Percentiles rank a stretch among this genome's conserved stretches.
Evolutionary conservation across 2,113 vertebrate genomes (phyloP).

Genomic region (Hemiscyllium ocellatum): DNA sequence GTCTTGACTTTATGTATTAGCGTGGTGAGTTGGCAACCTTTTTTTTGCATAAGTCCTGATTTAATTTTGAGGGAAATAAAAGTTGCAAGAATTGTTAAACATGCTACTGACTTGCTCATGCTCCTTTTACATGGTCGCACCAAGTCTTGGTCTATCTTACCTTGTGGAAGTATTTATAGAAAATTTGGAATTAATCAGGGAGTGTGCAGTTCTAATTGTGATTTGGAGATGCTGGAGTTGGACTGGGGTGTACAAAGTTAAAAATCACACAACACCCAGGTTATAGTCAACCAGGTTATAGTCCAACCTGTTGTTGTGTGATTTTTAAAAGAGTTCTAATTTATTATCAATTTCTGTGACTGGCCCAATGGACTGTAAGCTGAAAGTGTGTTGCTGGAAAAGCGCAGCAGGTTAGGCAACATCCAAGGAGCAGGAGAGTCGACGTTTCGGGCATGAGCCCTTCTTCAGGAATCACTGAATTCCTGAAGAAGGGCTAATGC

Average conservation of each 20-base stretch:
- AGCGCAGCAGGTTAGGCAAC: too few relatives aligned
- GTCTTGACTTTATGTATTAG: neutral
- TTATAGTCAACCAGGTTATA: too few relatives aligned
- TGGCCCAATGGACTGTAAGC: neutral
- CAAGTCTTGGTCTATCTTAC: neutral
- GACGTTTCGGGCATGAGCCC: too few relatives aligned
- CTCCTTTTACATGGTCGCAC: neutral
- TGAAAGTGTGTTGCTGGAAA: too few relatives aligned
- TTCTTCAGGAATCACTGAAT: too few relatives aligned
- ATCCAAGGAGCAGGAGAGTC: too few relatives aligned
- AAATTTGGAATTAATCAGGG: neutral
- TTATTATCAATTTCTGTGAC: neutral
- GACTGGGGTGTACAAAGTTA: too few relatives aligned
- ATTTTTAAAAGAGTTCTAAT: neutral
- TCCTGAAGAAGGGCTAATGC: too few relatives aligned
- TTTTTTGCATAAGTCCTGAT: neutral
- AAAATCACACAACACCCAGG: too few relatives aligned
- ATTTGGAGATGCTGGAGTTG: too few relatives aligned
- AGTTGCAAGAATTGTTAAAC: neutral
- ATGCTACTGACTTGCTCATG: neutral
- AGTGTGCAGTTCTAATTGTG: neutral
- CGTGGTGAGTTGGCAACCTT: neutral
- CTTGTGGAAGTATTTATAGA: neutral
- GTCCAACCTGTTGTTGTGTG: too few relatives aligned
- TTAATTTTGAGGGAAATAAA: neutral